Evolutionary conservation across 1,140 invertebrate genomes (phyloP), one percentile per base, ranked within the genome.

Genomic region (Physella acuta): DNA sequence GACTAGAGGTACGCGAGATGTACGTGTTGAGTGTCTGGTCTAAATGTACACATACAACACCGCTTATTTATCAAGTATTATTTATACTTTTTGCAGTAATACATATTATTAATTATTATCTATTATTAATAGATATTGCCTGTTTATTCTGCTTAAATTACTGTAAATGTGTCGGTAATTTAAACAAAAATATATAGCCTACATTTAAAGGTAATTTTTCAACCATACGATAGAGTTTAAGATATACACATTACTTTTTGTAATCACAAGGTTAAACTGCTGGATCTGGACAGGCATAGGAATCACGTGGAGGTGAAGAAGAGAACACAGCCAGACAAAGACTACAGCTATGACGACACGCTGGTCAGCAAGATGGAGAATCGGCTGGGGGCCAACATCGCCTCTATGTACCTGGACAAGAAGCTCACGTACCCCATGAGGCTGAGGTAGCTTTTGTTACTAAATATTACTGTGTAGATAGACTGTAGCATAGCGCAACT

Each of bases 281-380:
- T 81, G 61, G 75, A 82, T 26, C 76, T 82, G 52, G 74, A 81
- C 59, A 78, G 77, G 53, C 75, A 79, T n/a, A 76, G 76, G 71
- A 76, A 78, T 49, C 73, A 75, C 8, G 52, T 83, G 16, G 78
- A 79, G 56, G 51, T 73, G 20, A 76, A 76, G 66, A 78, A 77
- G 70, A 60, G 81, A n/a, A 36, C 78, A 11, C 55, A 76, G 37
- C 82, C 82, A 1, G 61, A 71, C 16, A 69, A 69, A 26, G 79
- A 82, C 68, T 81, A 75, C 66, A 77, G 68, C 33, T 79, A 80
- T 62, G 80, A 84, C 59, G 79, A 78, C 33, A 63, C 63, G 30
- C 76, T 76, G 60, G 72, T 84, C 30, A 34, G 64, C 62, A 82
- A 75, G 39, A 76, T 73, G 30, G 73, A 77, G 51, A 77, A 77